Base-by-base conservation (phyloP, 92 coral and sea anemone genomes). In the Ricordea florida region DNA sequence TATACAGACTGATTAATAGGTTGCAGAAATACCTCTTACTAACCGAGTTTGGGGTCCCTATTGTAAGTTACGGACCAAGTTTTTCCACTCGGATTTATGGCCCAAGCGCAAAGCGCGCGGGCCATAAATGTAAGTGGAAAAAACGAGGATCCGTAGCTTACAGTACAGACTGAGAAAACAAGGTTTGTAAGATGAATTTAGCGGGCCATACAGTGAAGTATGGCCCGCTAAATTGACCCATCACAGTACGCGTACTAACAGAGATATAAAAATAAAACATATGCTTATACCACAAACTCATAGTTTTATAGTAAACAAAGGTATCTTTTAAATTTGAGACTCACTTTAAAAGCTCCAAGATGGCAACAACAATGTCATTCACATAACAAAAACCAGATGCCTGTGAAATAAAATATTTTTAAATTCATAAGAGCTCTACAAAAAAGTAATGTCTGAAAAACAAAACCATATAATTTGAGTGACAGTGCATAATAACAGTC, bases 311-410 rank as follows among this genome's bases (percentile, higher is more conserved):
- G 18, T 16, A 24, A 45, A 31, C 11, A 23, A 23, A 16, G 47
- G 11, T 0, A 0, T 0, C 5, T 30, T n/a, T 20, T 26, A 60
- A 6, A 40, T 42, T 17, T 10, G 7, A 6, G 28, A 90, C 98
- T 92, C 70, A 94, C 98, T 94, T 94, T 15, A 94, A 62, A 16
- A 94, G 65, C 62, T 94, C 98, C 36, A 94, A 81, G 48, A 94
- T 86, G 29, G 96, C 97, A 59, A 94, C 92, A 30, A 94, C 98
- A 69, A 94, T 94, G 75, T 94, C 98, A 35, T 94, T 94, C 72
- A 94, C 97, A 63, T 94, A 94, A 53, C 98, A 94, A 82, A 94
- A 94, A 22, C 98, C 98, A 35, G 98, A 94, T 50, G 98, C 98
- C 98, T 94, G 17, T 2, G 13, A 15, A 52, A 10, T 24, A 14